These are phyloP conservation scores for Eupsilia transversa DNA, from an alignment of 2,888 invertebrate genomes.

Conservation along the genomic window DNA sequence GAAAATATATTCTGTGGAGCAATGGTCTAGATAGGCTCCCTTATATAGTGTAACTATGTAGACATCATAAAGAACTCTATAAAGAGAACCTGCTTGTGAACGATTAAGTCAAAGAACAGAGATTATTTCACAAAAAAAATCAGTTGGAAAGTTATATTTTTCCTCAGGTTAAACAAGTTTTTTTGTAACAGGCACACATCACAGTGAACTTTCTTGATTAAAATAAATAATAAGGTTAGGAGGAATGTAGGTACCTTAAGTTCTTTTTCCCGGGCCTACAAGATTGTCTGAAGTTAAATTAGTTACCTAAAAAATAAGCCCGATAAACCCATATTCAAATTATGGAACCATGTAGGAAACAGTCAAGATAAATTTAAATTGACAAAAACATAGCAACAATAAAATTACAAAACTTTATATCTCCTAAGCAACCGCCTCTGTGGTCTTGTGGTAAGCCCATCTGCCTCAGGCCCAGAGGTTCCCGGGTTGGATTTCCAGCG, in stretches of 20 bases:
- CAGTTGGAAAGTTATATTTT: neutral
- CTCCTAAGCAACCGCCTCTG: neutral
- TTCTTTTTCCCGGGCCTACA: neutral
- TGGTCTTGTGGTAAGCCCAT: no score
- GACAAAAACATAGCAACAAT: neutral
- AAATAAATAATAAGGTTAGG: slow-evolving; percentile 10
- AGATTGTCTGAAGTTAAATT: slow-evolving; percentile 18
- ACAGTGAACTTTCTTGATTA: slow-evolving; percentile 26
- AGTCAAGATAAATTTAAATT: slow-evolving; percentile 1
- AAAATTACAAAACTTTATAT: neutral
- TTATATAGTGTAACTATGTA: neutral
- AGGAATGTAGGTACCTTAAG: neutral
- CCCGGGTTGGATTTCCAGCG: no score
- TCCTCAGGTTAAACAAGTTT: neutral
- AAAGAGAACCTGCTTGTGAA: slow-evolving; percentile 14
- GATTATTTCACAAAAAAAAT: slow-evolving; percentile 11
- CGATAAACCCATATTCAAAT: neutral
- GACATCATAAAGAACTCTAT: slow-evolving; percentile 3
- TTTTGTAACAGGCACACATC: neutral
- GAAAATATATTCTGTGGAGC: neutral
- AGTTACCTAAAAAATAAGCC: neutral
- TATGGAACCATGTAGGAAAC: neutral
- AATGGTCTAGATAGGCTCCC: neutral
- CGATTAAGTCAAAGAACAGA: neutral
- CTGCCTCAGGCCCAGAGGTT: no score